A percentile compares a stretch with the other conserved stretches of the same genome.
Evolutionary conservation across 2,113 vertebrate genomes (phyloP).

Genomic region (Sprattus sprattus): DNA sequence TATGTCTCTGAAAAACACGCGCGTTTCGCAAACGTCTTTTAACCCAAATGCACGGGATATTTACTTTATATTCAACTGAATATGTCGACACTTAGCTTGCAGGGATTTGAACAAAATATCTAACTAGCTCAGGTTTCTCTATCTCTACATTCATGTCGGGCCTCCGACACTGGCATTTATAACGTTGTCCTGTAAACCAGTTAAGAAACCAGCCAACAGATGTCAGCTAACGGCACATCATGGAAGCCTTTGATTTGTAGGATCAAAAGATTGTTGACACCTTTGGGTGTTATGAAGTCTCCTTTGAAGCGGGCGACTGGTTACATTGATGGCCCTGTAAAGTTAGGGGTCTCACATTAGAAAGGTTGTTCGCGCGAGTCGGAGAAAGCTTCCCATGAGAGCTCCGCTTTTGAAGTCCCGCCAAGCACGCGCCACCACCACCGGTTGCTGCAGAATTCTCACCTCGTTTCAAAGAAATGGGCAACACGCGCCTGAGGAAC

Average conservation of each 20-base stretch:
- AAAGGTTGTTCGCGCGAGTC: neutral
- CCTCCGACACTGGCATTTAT: too few species aligned
- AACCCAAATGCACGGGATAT: too few species aligned
- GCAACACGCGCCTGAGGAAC: neutral
- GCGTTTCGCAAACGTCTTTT: too few species aligned
- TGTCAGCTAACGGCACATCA: neutral
- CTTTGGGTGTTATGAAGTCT: neutral
- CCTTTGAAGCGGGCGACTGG: neutral
- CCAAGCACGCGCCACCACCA: neutral
- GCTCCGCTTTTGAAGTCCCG: neutral
- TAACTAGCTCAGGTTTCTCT: neutral
- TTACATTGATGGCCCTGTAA: neutral
- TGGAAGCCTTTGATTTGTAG: neutral
- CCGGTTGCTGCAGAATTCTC: neutral
- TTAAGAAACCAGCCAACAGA: too few species aligned
- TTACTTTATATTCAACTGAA: too few species aligned
- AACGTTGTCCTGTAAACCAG: too few species aligned
- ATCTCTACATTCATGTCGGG: neutral
- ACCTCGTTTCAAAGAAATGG: neutral
- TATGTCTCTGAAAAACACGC: neutral
- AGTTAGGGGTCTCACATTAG: neutral
- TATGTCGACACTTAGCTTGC: too few species aligned
- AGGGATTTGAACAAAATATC: neutral
- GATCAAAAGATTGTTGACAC: neutral
- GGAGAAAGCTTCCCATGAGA: neutral